phyloP scores from a whole-genome alignment of 2,888 invertebrate genomes.

The Mylabris sibirica region DNA sequence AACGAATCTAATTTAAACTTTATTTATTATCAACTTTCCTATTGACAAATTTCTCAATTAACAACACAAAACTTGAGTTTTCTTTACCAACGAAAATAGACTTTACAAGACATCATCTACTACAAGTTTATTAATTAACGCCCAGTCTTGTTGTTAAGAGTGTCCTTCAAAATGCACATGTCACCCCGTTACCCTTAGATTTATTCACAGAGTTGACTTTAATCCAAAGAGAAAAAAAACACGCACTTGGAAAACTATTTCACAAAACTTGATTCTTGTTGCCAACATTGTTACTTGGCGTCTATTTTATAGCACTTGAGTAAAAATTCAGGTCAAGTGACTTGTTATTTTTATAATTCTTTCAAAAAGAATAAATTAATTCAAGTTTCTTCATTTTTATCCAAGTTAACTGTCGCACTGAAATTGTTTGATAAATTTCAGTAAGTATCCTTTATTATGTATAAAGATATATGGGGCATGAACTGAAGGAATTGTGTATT shows the following conservation, averaged over 20 bases:
- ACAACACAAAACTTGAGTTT: slow-evolving; percentile 24
- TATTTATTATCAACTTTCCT: slow-evolving; percentile 22
- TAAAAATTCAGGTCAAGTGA: slow-evolving; percentile 4
- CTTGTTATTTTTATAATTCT: slow-evolving; percentile 4
- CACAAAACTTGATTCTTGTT: background rate
- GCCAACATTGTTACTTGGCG: slow-evolving; percentile 11
- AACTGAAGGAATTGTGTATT: no score
- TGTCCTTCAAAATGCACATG: background rate
- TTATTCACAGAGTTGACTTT: background rate
- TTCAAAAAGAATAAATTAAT: background rate
- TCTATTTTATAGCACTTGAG: slow-evolving; percentile 1
- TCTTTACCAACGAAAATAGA: slow-evolving; percentile 28
- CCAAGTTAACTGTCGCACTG: background rate
- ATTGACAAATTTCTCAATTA: background rate
- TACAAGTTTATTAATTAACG: slow-evolving; percentile 1
- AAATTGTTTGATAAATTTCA: no score
- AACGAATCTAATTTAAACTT: slow-evolving; percentile 40
- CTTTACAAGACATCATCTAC: background rate
- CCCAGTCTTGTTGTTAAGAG: background rate
- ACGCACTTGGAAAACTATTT: background rate
- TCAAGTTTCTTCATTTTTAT: background rate
- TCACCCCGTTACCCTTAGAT: background rate
- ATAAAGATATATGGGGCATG: no score
- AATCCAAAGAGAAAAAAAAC: background rate
- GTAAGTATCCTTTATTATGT: no score